phyloP scores from a whole-genome alignment of 2,797 vertebrate genomes.

The Scolopax rusticola region DNA sequence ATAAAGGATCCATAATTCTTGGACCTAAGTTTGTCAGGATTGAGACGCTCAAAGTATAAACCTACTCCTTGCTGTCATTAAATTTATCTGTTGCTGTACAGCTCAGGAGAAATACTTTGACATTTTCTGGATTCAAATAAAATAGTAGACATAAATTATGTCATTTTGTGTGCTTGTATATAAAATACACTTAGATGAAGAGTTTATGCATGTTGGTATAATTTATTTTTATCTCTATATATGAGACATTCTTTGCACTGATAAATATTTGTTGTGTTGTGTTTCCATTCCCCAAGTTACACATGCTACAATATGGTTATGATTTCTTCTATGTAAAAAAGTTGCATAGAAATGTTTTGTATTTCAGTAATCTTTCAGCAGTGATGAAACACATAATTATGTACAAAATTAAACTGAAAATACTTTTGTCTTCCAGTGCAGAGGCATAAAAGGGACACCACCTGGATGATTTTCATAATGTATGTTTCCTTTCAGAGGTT shows the following conservation, averaged over 20 bases:
- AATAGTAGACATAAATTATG: neutral
- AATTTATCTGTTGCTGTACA: neutral
- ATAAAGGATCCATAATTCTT: neutral
- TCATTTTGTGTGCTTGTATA: neutral
- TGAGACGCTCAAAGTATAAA: neutral
- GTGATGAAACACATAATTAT: neutral
- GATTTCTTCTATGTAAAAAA: neutral
- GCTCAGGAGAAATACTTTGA: neutral
- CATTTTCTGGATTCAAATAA: neutral
- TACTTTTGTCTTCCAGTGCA: neutral
- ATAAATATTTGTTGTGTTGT: neutral
- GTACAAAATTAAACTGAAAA: neutral
- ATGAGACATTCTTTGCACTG: neutral
- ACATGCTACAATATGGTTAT: neutral
- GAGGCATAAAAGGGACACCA: neutral
- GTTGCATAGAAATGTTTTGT: neutral
- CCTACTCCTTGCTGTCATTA: neutral
- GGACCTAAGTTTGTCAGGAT: neutral
- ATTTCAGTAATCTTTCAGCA: neutral
- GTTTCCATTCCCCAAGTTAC: neutral
- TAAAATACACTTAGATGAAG: neutral
- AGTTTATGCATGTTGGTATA: neutral
- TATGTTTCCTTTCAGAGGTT: neutral
- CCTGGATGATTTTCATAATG: neutral
- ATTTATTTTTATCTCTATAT: neutral